Base-by-base conservation (phyloP, 2,888 invertebrate species). In the Stenurella melanura region DNA sequence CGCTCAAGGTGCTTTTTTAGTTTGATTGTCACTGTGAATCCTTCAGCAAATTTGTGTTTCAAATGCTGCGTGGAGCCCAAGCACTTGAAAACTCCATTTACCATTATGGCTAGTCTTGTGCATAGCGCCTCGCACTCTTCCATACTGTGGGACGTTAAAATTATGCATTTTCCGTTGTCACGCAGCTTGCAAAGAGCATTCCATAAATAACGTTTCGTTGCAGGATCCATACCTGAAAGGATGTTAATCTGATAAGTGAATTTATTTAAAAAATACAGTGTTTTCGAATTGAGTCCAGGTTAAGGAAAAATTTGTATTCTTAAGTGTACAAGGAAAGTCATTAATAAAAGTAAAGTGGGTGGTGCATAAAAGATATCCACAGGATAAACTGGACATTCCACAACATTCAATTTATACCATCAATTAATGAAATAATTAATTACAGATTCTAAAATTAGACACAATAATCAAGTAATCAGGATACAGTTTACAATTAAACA, bases 51-150 rank as follows among this genome's bases (percentile, higher is more conserved):
- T 89, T 95, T 95, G 85, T 93, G 94, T 88, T 96, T 96, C 72
- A 96, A 90, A 87, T 96, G 95, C 84, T 96, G 96, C 58, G 94
- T 93, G 0, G 95, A 94, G 19, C 96, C 96, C 60, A 96, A 90
- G 84, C 96, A 96, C 86, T 93, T 93, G 88, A 96, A 94, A 80
- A 92, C 91, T 0, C 96, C 96, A 88, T 95, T 95, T n/a, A 96
- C 96, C 96, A 96, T 96, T 79, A 96, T 94, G 57, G 95, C 95
- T 82, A 96, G 89, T 6, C 96, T 91, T 1, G 95, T 94, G 88
- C 96, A 96, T 21, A 96, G 90, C 18, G 95, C 95, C 90, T 96
- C 96, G 89, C 96, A 96, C 89, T 96, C 96, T 89, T 96, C 96
- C 95, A 96, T 96, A 87, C 95, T 95, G 90, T 96, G 95, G 61